Base-by-base conservation (phyloP, 2,113 vertebrate species). In the Chauna torquata region DNA sequence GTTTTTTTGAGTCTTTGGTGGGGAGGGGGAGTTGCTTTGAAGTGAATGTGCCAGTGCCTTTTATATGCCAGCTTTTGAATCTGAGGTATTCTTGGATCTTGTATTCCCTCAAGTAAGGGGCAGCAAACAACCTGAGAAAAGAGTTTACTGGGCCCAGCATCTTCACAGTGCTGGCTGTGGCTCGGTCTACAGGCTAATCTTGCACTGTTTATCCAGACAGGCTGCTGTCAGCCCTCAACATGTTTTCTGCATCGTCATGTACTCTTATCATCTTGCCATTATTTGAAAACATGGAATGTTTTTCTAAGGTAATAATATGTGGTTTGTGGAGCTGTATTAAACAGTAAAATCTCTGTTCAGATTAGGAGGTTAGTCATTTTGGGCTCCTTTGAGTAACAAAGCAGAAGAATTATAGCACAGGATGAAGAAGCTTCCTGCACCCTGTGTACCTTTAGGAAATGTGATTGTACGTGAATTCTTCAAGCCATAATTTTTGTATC, bases 321-420 rank as follows among this genome's bases (percentile, higher is more conserved):
- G 69, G n/a, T 95, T 82, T 85, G 82, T 79, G 71, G 66, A 96
- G 34, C 66, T 72, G 16, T 61, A 94, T 94, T 96, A 91, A 82
- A 77, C 70, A 90, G 87, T 90, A 94, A 93, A 94, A 94, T 91
- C 50, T 92, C 38, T 64, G 69, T 87, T 96, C 52, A 57, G 80
- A 76, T 95, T 87, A 78, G 27, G 19, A 45, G 24, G 27, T 90
- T 95, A 90, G 90, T 91, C 20, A 50, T 88, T 92, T 91, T 36
- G 74, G 70, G 78, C 72, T 89, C 70, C 50, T 72, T 38, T 23
- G 28, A 32, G 50, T 40, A 54, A 52, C 50, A 72, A 54, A 38
- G 36, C 50, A 72, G 57, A 79, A 57, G 65, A 92, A 12, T 69
- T 83, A 42, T 11, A 80, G 70, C 30, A 80, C 54, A 88, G 71